phyloP scores from a whole-genome alignment of 2,113 vertebrate genomes.

The Origma solitaria region DNA sequence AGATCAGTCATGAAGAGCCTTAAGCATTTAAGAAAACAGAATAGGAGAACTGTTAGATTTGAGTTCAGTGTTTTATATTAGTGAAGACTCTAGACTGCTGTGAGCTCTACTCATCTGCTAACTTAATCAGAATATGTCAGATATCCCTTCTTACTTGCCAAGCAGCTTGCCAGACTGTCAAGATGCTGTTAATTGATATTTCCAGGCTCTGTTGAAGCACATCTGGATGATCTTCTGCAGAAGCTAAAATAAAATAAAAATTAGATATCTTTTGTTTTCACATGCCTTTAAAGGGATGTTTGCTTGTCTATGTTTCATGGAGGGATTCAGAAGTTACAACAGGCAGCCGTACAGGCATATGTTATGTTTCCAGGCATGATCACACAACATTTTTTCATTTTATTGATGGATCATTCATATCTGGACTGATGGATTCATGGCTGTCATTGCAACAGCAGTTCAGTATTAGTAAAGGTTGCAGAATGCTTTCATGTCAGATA shows the following conservation, averaged over 20 bases:
- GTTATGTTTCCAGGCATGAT: neutral
- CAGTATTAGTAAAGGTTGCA: neutral
- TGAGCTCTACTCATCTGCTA: neutral
- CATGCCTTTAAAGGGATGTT: neutral
- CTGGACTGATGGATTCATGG: neutral
- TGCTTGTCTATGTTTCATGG: neutral
- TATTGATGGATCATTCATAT: neutral
- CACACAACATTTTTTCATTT: neutral
- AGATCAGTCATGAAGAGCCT: neutral
- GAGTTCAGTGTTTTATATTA: neutral
- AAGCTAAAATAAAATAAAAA: neutral
- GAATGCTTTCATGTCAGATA: neutral
- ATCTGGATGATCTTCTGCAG: neutral
- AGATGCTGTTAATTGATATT: neutral
- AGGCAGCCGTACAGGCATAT: neutral
- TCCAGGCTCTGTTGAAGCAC: neutral
- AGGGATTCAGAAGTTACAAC: neutral
- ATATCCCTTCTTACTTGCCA: neutral
- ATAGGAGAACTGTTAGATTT: neutral
- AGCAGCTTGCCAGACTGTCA: neutral
- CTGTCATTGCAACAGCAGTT: neutral
- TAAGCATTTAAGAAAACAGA: neutral
- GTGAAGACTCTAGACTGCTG: neutral
- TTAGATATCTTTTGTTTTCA: neutral
- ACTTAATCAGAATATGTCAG: neutral